Evolutionary conservation across 1,140 invertebrate genomes (phyloP).

Genomic region (Sitobion miscanthi): DNA sequence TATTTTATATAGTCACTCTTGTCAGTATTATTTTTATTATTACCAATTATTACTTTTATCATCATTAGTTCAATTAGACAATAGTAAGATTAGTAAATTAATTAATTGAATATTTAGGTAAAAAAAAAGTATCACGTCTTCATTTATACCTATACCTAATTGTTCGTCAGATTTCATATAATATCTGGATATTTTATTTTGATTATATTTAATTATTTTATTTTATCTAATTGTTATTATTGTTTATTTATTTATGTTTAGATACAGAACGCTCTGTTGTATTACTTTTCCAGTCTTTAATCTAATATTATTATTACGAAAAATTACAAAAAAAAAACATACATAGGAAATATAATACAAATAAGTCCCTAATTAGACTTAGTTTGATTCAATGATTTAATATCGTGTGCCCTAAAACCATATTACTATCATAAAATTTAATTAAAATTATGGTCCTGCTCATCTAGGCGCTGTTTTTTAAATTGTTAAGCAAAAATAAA

Average conservation of each 20-base stretch:
- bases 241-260: neutral
- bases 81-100: neutral
- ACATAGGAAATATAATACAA: neutral
- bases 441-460: constrained; percentile 37
- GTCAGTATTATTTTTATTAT: constrained; percentile 13
- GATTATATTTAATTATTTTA: neutral
- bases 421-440: constrained; percentile 21
- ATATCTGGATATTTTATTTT: neutral
- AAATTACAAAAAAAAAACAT: constrained; percentile 31
- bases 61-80: constrained; percentile 1
- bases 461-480: constrained; percentile 55
- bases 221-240: neutral
- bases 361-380: constrained; percentile 34
- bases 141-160: neutral
- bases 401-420: neutral
- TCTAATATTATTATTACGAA: neutral
- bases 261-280: constrained; percentile 2
- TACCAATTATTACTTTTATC: neutral
- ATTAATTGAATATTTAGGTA: neutral
- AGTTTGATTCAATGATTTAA: constrained; percentile 16
- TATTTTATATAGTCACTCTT: constrained; percentile 35
- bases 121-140: neutral
- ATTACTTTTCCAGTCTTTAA: neutral
- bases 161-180: neutral
- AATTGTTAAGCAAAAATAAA: constrained; percentile 43